These are phyloP conservation scores for Neoscelio sp. DNA, from an alignment of 2,888 invertebrate genomes.

Conservation along the genomic window DNA sequence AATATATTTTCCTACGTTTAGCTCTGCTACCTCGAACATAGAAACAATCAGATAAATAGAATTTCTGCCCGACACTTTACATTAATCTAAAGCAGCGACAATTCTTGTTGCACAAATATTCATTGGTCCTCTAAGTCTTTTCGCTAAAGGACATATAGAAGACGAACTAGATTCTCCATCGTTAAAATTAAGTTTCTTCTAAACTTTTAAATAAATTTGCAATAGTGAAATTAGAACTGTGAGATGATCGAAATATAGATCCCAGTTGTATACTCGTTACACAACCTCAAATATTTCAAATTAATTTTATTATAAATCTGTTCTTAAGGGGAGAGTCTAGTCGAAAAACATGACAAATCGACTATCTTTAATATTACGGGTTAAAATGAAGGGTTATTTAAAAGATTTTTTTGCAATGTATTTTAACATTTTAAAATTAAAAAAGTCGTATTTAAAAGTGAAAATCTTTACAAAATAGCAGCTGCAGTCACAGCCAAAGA, in stretches of 20 bases:
- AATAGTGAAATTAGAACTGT: background rate
- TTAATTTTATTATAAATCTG: too few relatives aligned
- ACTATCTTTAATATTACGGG: too few relatives aligned
- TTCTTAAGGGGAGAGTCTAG: too few relatives aligned
- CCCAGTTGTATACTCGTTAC: too few relatives aligned
- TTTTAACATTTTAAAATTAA: too few relatives aligned
- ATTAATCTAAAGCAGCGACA: conserved; percentile 1
- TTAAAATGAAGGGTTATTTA: too few relatives aligned
- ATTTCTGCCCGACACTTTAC: conserved; percentile 12
- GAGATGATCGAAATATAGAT: background rate
- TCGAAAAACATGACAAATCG: too few relatives aligned
- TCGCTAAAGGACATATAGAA: background rate
- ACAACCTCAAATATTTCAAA: too few relatives aligned
- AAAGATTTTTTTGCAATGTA: too few relatives aligned
- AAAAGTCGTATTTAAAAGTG: too few relatives aligned
- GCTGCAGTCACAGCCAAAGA: too few relatives aligned
- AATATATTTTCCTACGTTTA: conserved; percentile 9
- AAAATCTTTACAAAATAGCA: too few relatives aligned
- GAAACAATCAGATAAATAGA: background rate
- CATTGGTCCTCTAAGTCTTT: background rate
- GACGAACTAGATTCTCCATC: background rate
- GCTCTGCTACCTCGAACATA: conserved; percentile 3
- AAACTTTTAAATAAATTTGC: background rate
- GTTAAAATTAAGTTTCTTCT: background rate
- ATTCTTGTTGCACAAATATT: conserved; percentile 20